Base-by-base conservation (phyloP, 2,888 invertebrate species). In the Melangyna quadrimaculata region DNA sequence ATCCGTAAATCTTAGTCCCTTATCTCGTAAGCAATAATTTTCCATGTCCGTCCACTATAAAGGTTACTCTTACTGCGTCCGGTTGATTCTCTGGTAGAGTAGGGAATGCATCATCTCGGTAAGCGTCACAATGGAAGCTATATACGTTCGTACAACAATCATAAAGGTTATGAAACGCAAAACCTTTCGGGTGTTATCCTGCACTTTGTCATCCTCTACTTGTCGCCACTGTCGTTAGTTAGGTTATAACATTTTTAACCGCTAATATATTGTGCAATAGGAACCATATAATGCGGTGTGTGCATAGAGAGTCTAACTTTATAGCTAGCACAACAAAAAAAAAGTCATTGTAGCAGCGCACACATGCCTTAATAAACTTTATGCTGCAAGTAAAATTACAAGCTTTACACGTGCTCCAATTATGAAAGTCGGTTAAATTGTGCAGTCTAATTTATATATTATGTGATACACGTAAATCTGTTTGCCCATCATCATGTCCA, bases 181-280 rank as follows among this genome's bases (percentile, higher is more conserved):
- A 55, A 22, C 57, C 80, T 63, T 65, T 37, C 48, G 74, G 48
- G 70, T 35, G 65, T 71, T 74, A 70, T 74, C 27, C 79, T 70
- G 43, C n/a, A 83, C 73, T 83, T 84, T 84, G 59, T 80, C 79
- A 75, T 84, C 29, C 71, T 40, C 59, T 22, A 24, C 35, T 37
- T 19, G 65, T 32, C 59, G 19, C 67, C 72, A 72, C 19, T 53
- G 57, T 51, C 74, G 53, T 79, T 74, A 70, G 79, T 51, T 79
- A 14, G 45, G 63, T 61, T 80, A 69, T 80, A 74, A 74, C 74
- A 48, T 73, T 69, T 43, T 51, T 65, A 63, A 61, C 24, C 32
- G 29, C 32, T 45, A 78, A 53, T 77, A 57, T 67, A 61, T 84
- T 67, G 71, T 75, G 80, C 84, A 84, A 69, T 55, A 84, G 80